Conservation (phyloP, 1,140 invertebrate genomes). For the Monomorium pharaonis region DNA sequence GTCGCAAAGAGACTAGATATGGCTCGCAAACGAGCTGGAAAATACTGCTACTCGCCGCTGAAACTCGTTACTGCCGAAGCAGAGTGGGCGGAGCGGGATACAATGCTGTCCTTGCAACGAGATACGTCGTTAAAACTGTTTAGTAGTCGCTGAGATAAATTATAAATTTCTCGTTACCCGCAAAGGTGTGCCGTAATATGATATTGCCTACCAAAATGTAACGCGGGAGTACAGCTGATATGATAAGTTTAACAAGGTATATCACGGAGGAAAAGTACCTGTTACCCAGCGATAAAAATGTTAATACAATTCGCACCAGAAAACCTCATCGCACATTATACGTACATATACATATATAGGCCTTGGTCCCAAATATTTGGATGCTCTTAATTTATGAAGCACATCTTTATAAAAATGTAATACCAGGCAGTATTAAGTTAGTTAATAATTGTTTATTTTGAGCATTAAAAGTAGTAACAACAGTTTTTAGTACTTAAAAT, state of each 20-base stretch:
- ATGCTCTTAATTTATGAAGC: too few species aligned
- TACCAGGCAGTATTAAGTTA: too few species aligned
- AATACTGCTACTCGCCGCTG: conserved; percentile 41
- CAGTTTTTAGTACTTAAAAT: too few species aligned
- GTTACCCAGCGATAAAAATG: conserved; percentile 19
- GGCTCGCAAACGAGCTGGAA: conserved; percentile 38
- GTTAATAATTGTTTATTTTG: too few species aligned
- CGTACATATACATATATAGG: too few species aligned
- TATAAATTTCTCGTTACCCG: conserved; percentile 57
- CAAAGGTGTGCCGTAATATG: conserved; percentile 48
- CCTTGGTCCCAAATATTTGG: too few species aligned
- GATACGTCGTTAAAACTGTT: conserved; percentile 58
- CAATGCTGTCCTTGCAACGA: conserved; percentile 53
- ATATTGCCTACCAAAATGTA: conserved; percentile 45
- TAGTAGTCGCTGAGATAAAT: conserved; percentile 55
- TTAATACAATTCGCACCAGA: conserved; percentile 18
- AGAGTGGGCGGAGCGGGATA: conserved; percentile 7
- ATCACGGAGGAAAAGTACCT: neutral
- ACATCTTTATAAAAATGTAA: too few species aligned
- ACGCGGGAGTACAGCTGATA: conserved; percentile 12
- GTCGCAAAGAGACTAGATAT: conserved; percentile 25
- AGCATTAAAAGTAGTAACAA: too few species aligned
- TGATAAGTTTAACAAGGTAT: conserved; percentile 43
- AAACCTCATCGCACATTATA: neutral
- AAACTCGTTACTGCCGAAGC: conserved; percentile 48